Conservation (phyloP, 1,140 invertebrate species). For the Macrobrachium rosenbergii region DNA sequence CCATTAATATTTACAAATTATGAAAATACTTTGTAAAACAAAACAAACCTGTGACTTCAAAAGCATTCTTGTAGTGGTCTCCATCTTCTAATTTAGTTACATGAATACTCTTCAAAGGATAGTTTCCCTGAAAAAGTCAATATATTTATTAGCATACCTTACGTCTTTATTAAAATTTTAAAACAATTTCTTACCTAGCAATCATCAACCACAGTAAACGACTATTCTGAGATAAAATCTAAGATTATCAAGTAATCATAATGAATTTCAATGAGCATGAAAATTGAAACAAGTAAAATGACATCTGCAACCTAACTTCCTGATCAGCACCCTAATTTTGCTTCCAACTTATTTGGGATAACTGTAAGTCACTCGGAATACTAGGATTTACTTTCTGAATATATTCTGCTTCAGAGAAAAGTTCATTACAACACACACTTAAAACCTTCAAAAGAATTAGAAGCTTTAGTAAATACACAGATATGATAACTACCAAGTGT, state of each 20-base stretch:
- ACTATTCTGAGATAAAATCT: background rate
- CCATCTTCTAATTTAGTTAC: constrained; percentile 83
- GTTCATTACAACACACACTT: no score
- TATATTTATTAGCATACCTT: background rate
- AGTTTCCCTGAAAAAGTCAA: constrained; percentile 81
- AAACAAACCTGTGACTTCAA: constrained; percentile 84
- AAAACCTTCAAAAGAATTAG: no score
- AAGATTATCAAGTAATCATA: background rate
- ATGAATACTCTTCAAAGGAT: constrained; percentile 87
- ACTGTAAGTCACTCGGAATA: no score
- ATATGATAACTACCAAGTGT: no score
- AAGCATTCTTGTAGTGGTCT: constrained; percentile 87
- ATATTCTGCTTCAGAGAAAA: background rate
- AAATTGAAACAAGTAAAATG: no score
- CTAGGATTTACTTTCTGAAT: background rate
- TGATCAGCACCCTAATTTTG: no score
- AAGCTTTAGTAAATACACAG: no score
- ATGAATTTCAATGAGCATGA: background rate
- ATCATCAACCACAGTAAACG: background rate
- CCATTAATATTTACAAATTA: no score
- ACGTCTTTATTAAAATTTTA: background rate
- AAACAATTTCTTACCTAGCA: no score
- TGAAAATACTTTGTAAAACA: constrained; percentile 32
- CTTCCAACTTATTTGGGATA: no score
- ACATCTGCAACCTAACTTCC: no score